A percentile compares a stretch with the other conserved stretches of the same genome.
Conservation (phyloP, 2,113 vertebrate species). For the Melanocharis versteri region DNA sequence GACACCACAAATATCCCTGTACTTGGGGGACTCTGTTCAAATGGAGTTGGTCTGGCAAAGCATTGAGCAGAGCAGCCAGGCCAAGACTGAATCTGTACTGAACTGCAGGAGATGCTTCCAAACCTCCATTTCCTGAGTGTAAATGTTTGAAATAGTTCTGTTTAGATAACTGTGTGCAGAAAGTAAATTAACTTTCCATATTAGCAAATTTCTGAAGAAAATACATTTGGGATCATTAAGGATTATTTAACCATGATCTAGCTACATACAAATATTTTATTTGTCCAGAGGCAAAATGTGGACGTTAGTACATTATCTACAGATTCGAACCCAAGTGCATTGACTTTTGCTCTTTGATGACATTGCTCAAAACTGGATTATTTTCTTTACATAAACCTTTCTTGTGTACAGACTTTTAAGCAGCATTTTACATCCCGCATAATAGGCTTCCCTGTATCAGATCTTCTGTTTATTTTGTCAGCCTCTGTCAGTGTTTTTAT, state of each 20-base stretch:
- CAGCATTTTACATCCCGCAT: background rate
- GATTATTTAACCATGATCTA: background rate
- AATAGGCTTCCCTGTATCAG: background rate
- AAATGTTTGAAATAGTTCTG: background rate
- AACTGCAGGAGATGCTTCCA: background rate
- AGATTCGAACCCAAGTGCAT: background rate
- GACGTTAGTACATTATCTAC: background rate
- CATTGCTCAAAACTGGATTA: background rate
- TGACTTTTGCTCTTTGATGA: slow-evolving; percentile 14
- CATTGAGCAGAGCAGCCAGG: background rate
- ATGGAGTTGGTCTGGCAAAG: background rate
- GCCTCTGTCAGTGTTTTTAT: background rate
- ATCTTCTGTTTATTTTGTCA: background rate
- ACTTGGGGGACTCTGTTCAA: background rate
- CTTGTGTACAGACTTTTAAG: background rate
- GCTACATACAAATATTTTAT: background rate
- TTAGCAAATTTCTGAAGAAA: background rate
- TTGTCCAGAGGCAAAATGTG: background rate
- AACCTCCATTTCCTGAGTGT: background rate
- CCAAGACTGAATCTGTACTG: background rate
- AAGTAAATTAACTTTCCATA: background rate
- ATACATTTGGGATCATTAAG: background rate
- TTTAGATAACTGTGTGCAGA: background rate
- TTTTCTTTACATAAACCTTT: background rate
- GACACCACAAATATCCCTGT: background rate